Evolutionary conservation across 2,113 vertebrate species (phyloP).

Genomic region (Chauna torquata): DNA sequence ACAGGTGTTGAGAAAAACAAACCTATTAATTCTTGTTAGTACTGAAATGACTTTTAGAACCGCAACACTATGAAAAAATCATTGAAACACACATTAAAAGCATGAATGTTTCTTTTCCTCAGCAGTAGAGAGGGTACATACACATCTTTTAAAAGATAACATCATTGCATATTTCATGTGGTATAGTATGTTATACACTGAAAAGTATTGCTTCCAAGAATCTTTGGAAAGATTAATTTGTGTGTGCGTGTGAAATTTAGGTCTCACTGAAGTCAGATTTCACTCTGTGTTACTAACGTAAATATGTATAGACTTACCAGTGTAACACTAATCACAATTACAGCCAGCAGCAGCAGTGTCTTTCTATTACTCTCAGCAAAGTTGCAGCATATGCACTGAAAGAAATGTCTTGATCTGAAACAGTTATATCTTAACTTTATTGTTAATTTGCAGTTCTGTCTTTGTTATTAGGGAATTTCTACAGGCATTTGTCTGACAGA

Average conservation of each 20-base stretch:
- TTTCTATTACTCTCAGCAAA: not conserved
- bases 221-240: not conserved
- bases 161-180: not conserved
- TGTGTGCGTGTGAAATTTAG: not conserved
- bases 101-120: not conserved
- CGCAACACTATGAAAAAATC: not conserved
- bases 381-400: not conserved
- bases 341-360: not conserved
- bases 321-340: not conserved
- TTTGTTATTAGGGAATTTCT: not conserved
- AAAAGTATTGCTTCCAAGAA: not conserved
- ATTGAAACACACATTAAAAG: not conserved
- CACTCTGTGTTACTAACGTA: not conserved
- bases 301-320: not conserved
- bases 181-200: not conserved
- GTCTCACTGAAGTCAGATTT: not conserved
- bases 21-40: not conserved
- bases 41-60: not conserved
- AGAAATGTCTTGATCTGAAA: not conserved
- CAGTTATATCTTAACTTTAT: not conserved
- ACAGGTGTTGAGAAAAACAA: not conserved
- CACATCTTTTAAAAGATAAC: not conserved
- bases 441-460: not conserved
- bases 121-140: not conserved
- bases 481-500: not conserved